A percentile compares a stretch with the other conserved stretches of the same genome.
phyloP scores from a whole-genome alignment of 2,113 vertebrate genomes.

The Seriola dumerili region DNA sequence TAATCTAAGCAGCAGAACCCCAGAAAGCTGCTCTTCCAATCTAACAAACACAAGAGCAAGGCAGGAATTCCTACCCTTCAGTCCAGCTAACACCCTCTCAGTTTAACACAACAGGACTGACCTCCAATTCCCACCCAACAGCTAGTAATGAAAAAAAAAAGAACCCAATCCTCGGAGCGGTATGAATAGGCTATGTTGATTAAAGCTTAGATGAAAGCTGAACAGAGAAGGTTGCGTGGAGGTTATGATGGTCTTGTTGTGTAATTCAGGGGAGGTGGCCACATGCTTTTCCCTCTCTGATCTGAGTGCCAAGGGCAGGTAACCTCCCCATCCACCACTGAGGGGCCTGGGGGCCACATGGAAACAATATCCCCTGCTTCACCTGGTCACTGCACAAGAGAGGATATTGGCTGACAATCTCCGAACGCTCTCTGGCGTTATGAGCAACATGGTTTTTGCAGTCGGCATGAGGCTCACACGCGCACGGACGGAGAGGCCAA shows the following conservation, averaged over 20 bases:
- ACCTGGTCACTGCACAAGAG: constrained; percentile 61
- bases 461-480: constrained; percentile 34
- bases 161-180: constrained; percentile 20
- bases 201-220: constrained; percentile 70
- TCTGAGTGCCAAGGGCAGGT: constrained; percentile 68
- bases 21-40: constrained; percentile 18
- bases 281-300: constrained; percentile 65
- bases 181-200: constrained; percentile 60
- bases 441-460: constrained; percentile 54
- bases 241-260: constrained; percentile 70
- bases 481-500: constrained; percentile 15
- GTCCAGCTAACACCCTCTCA: constrained; percentile 53
- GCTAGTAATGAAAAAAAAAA: constrained; percentile 51
- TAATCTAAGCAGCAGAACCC: constrained; percentile 37
- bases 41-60: constrained; percentile 39
- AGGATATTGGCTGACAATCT: constrained; percentile 76
- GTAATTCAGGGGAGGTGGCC: constrained; percentile 65
- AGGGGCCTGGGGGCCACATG: constrained; percentile 57
- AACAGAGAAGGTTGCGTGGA: constrained; percentile 60
- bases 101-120: constrained; percentile 58
- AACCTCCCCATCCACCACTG: constrained; percentile 50
- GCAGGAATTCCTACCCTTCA: constrained; percentile 43
- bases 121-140: constrained; percentile 50
- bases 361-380: constrained; percentile 75
- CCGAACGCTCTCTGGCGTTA: constrained; percentile 54